These are phyloP conservation scores for Cavia aperea DNA, from an alignment of 2,113 vertebrate species.

Conservation along the genomic window DNA sequence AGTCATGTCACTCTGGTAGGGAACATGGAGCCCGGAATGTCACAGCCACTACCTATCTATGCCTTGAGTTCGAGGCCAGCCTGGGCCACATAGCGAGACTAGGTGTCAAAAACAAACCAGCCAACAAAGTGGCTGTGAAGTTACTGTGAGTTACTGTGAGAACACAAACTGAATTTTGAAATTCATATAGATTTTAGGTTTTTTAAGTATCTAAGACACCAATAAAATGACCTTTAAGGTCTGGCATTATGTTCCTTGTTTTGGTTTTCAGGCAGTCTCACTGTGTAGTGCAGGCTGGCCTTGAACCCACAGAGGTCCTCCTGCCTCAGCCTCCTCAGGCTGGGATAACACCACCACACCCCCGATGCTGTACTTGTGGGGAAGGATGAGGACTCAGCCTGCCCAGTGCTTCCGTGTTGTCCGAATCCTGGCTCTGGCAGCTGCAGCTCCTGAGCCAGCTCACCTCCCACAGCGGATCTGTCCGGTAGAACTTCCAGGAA, in stretches of 20 bases:
- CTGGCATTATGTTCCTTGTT: not conserved
- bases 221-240: conserved; percentile 1
- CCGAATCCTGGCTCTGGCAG: not conserved
- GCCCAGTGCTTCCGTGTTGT: not conserved
- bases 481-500: not conserved
- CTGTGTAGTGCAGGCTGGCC: not conserved
- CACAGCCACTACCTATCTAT: no score
- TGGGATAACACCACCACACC: not conserved
- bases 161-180: conserved; percentile 2
- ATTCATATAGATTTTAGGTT: not conserved
- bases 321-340: not conserved
- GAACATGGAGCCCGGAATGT: no score
- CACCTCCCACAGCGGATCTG: not conserved
- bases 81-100: not conserved
- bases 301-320: not conserved
- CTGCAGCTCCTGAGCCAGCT: not conserved
- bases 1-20: no score
- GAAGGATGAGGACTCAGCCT: not conserved
- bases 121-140: not conserved
- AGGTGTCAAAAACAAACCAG: not conserved
- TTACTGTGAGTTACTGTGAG: not conserved
- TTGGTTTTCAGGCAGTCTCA: not conserved
- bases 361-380: not conserved
- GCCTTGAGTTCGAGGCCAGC: not conserved
- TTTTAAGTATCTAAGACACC: not conserved